Evolutionary conservation across 2,888 invertebrate species (phyloP), one percentile per base, ranked within the genome.

Genomic region (Diaperis boleti): DNA sequence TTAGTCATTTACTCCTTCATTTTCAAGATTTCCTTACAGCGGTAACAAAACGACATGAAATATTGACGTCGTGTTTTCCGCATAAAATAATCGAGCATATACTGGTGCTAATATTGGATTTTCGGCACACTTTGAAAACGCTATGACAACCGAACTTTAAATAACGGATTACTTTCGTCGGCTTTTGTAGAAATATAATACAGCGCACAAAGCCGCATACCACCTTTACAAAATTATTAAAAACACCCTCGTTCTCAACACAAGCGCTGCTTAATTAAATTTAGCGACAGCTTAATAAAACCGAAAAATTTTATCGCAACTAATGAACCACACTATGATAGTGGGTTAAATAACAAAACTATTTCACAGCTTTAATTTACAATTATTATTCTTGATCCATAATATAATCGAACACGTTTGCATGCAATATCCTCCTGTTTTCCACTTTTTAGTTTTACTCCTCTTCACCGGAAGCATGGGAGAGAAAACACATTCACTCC

Each of bases 171-270:
- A 61, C 61, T 60, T 60, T 52, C 54, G 26, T 18, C 54, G 37
- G 44, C 54, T 55, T 61, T 61, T 61, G 50, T 59, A 59, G 52
- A 59, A 59, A 59, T 59, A 59, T 59, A 59, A 59, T 59, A 59
- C 55, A 31, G 22, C n/a, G 10, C 33, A 49, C 42, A 59, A 59
- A 59, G 52, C 15, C 41, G 10, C 18, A 42, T 26, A 22, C 45
- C 47, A 49, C 41, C 29, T 39, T 15, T 11, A 33, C 15, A 11
- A 39, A 52, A 37, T 52, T 52, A 52, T 37, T 52, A 42, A 42
- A 55, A 39, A 54, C 54, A 35, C 50, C 49, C 49, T 20, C 11
- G 18, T 15, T n/a, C 17, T 17, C 10, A 11, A 50, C 50, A 50
- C 13, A 41, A 41, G 29, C 54, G 41, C 39, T 29, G 20, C 54